phyloP scores from a whole-genome alignment of 2,797 vertebrate species.

The Premnoplex brunnescens region DNA sequence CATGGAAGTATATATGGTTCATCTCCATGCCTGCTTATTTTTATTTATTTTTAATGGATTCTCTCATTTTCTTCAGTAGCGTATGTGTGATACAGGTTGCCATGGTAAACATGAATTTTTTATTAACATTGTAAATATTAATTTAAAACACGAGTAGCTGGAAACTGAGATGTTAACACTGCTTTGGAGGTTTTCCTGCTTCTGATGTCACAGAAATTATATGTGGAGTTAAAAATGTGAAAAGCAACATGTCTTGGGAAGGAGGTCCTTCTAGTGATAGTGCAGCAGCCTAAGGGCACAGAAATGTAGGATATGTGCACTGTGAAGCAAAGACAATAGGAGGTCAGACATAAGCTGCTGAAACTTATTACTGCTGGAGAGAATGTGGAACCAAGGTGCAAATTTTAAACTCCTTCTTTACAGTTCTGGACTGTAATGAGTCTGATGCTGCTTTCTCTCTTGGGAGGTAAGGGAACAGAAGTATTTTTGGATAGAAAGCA shows the following conservation, averaged over 20 bases:
- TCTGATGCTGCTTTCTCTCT: neutral
- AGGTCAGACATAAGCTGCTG: neutral
- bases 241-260: neutral
- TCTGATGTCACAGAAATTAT: constrained; percentile 1
- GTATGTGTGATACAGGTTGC: constrained; percentile 5
- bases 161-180: constrained; percentile 6
- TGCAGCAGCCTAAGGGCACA: neutral
- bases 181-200: neutral
- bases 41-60: constrained; percentile 31
- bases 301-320: neutral
- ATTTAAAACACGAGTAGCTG: constrained; percentile 20
- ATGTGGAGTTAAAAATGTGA: neutral
- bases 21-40: neutral
- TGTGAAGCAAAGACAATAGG: neutral
- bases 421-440: neutral
- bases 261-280: neutral
- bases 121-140: constrained; percentile 39
- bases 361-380: neutral
- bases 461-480: neutral
- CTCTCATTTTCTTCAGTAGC: neutral
- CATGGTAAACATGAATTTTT: constrained; percentile 60
- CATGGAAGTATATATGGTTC: neutral
- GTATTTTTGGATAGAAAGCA: neutral
- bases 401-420: neutral
- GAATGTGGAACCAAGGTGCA: neutral